phyloP scores from a whole-genome alignment of 2,113 vertebrate genomes.

The Aldabrachelys gigantea region DNA sequence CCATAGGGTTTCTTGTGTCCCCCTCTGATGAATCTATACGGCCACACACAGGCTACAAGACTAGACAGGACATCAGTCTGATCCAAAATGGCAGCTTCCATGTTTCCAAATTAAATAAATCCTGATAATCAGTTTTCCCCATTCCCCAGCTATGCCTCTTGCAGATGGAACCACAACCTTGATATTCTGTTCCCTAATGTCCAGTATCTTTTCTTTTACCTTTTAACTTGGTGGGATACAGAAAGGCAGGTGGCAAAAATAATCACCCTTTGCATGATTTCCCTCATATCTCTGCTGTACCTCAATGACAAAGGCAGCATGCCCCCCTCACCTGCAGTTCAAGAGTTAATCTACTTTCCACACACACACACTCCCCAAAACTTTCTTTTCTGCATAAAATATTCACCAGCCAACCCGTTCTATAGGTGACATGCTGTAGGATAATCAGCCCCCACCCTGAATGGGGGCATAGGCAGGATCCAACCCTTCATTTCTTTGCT shows the following conservation, averaged over 20 bases:
- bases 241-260: not conserved
- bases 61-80: not conserved
- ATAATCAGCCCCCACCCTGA: not conserved
- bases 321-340: rapidly evolving
- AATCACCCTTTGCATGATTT: no score
- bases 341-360: rapidly evolving
- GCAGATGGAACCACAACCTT: rapidly evolving
- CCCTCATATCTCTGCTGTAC: rapidly evolving
- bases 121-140: not conserved
- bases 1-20: rapidly evolving
- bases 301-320: rapidly evolving
- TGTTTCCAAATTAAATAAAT: rapidly evolving
- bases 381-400: not conserved
- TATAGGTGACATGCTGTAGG: not conserved
- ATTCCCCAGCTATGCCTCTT: not conserved
- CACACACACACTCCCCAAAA: no score
- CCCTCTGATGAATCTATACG: not conserved
- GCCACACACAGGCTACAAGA: not conserved
- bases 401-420: not conserved
- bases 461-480: not conserved
- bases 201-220: not conserved
- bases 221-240: not conserved
- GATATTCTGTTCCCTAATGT: not conserved
- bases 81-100: not conserved
- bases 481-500: not conserved